Conservation (phyloP, 1,140 invertebrate genomes). For the Leucophenga varia region DNA sequence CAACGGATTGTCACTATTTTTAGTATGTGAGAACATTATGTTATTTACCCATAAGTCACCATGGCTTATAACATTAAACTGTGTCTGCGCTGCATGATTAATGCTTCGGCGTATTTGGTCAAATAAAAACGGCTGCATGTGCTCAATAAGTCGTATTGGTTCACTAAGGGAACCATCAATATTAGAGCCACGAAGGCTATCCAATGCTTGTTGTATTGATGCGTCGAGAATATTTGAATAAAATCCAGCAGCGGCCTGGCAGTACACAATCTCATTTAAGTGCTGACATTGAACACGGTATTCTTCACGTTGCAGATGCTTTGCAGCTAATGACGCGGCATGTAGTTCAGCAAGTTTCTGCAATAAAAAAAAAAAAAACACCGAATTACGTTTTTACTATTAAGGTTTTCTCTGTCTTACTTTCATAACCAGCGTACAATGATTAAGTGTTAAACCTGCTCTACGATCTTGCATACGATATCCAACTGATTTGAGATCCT, state of each 20-base stretch:
- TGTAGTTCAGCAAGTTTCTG: constrained; percentile 50
- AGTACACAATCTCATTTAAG: constrained; percentile 48
- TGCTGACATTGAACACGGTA: constrained; percentile 23
- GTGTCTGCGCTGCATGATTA: constrained; percentile 20
- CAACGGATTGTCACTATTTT: too few relatives aligned
- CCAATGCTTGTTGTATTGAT: constrained; percentile 44
- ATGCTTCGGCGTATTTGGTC: constrained; percentile 33
- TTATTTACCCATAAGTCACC: constrained; percentile 58
- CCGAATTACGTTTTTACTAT: too few relatives aligned
- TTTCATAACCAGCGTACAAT: constrained; percentile 50
- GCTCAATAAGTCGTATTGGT: constrained; percentile 37
- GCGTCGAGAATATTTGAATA: constrained; percentile 42
- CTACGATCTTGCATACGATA: constrained; percentile 45
- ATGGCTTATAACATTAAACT: constrained; percentile 52
- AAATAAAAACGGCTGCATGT: constrained; percentile 32
- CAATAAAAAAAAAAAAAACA: constrained; percentile 7
- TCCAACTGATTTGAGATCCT: constrained; percentile 42
- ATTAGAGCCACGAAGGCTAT: constrained; percentile 40
- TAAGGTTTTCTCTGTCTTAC: constrained; percentile 18
- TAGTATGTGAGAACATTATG: constrained; percentile 51
- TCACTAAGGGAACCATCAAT: constrained; percentile 33
- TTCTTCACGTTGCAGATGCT: constrained; percentile 27
- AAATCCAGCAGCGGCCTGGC: constrained; percentile 41
- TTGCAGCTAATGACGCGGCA: constrained; percentile 42
- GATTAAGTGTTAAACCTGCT: constrained; percentile 33